These are phyloP conservation scores for Drosophila atripex DNA, from an alignment of 2,888 invertebrate genomes.

Conservation along the genomic window DNA sequence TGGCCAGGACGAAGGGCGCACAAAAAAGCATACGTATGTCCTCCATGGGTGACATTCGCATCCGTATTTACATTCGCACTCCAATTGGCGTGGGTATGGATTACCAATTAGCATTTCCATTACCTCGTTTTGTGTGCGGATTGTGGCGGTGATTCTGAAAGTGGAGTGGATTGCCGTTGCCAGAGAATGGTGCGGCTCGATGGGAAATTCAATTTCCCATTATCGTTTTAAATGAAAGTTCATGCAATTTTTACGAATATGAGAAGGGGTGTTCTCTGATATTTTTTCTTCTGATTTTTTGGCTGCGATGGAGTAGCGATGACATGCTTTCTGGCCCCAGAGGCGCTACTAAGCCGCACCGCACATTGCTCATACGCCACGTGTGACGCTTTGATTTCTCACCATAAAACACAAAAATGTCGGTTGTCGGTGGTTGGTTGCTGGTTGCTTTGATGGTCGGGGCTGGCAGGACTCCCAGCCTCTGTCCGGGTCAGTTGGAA, in stretches of 20 bases:
- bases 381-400: constrained; percentile 60
- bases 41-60: not conserved
- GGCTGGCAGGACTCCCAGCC: not conserved
- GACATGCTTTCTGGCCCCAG: not conserved
- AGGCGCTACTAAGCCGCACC: constrained; percentile 2
- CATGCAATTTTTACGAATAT: constrained; percentile 44
- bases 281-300: too few relatives aligned
- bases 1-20: too few relatives aligned
- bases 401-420: constrained; percentile 54
- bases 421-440: not conserved
- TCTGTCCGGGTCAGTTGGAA: constrained; percentile 31
- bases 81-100: constrained; percentile 24
- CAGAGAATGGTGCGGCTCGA: not conserved
- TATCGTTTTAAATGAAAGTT: constrained; percentile 71
- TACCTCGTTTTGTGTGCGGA: constrained; percentile 51
- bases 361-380: constrained; percentile 65
- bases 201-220: constrained; percentile 71
- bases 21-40: not conserved
- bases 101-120: constrained; percentile 69
- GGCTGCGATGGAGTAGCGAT: too few relatives aligned
- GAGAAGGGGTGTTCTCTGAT: not conserved
- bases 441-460: not conserved
- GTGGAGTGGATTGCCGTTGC: not conserved
- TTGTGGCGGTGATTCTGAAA: constrained; percentile 3
- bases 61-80: constrained; percentile 31